Evolutionary conservation across 2,797 vertebrate genomes (phyloP), one percentile per base, ranked within the genome.

Genomic region (Todus mexicanus): DNA sequence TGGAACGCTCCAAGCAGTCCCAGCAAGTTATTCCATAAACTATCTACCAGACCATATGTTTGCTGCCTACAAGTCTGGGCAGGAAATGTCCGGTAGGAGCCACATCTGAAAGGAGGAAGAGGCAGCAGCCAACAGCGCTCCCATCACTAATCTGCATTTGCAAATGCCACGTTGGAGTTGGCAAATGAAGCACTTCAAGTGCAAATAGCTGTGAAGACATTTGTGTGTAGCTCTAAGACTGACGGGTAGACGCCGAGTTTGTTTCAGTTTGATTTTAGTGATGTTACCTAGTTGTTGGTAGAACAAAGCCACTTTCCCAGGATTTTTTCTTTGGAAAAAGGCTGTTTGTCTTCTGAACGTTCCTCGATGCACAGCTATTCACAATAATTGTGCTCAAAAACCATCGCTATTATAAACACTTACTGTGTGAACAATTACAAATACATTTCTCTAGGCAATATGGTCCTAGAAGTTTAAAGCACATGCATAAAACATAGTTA

Each of bases 11-110:
- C 53, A 92, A 91, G 88, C 27, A 97, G 81, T 90, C 88, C 66
- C 96, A 96, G 86, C 25, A 89, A 96, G 76, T 89, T 69, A 89
- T 87, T 96, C 94, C 86, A 90, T 77, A 96, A 96, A 89, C 92
- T 92, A 94, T 95, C 95, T 93, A 91, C 82, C 89, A 93, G 78
- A 92, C 59, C 92, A 94, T 95, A 95, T 53, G 94, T 89, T 96
- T 87, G 93, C 96, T 96, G 92, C 94, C 94, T 96, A 79, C 85
- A 89, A 87, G 92, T 81, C 89, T 88, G 94, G 95, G 85, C 83
- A 95, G 89, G 90, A 88, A 89, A 43, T 87, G 92, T 93, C 94
- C 94, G 72, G 79, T 61, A 77, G 26, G 72, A 92, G 72, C 84
- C 95, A 96, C 93, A 92, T 94, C 92, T 71, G 89, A 95, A 59